Evolutionary conservation across 2,888 invertebrate genomes (phyloP).

Genomic region (Phortica magna): DNA sequence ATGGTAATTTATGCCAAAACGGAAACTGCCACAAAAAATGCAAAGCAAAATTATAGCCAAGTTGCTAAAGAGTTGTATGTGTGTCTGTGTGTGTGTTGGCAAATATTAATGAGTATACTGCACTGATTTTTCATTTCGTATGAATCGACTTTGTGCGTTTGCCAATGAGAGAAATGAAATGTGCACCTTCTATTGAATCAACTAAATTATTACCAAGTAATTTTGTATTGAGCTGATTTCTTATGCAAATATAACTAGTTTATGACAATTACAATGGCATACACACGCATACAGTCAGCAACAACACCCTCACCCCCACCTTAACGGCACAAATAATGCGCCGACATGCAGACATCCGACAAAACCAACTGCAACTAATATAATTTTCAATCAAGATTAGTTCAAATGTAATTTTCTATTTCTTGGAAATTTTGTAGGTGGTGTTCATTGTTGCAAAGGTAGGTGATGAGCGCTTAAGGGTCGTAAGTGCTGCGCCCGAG

Average conservation of each 20-base stretch:
- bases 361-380: conserved; percentile 41
- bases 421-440: conserved; percentile 43
- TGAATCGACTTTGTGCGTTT: too few species aligned
- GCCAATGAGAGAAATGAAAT: too few species aligned
- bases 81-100: neutral
- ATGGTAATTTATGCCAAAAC: conserved; percentile 60
- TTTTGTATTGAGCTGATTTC: conserved; percentile 51
- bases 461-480: too few species aligned
- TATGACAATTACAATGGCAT: neutral
- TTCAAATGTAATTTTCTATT: conserved; percentile 54
- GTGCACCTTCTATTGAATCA: conserved; percentile 45
- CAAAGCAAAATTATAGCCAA: neutral
- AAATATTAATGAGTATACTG: neutral
- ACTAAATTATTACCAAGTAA: conserved; percentile 52
- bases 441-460: conserved; percentile 1
- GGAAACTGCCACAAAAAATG: conserved; percentile 51
- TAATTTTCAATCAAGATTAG: conserved; percentile 61
- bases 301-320: neutral
- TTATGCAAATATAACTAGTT: conserved; percentile 41
- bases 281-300: neutral
- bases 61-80: neutral
- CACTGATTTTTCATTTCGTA: too few species aligned
- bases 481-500: too few species aligned
- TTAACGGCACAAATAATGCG: neutral
- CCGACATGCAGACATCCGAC: conserved; percentile 51